phyloP scores from a whole-genome alignment of 2,888 invertebrate genomes.

The Phania funesta region DNA sequence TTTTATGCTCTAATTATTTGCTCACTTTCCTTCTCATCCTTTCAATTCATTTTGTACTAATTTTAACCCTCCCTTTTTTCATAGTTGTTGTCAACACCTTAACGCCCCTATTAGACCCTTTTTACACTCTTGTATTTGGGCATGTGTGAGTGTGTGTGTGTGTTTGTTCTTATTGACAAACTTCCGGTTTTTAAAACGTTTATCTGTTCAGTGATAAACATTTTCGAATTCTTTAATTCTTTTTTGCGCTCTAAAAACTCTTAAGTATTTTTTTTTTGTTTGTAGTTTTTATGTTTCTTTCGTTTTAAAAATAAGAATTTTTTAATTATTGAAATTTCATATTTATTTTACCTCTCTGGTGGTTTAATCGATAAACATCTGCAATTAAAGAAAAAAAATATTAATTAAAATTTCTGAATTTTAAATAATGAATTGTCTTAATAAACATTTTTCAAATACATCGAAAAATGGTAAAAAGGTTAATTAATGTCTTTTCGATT shows the following conservation, averaged over 20 bases:
- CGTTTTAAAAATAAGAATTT: not conserved
- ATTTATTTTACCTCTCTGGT: constrained; percentile 85
- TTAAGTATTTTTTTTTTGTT: constrained; percentile 76
- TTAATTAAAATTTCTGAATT: constrained; percentile 24
- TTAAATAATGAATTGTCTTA: not conserved
- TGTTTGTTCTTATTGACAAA: constrained; percentile 15
- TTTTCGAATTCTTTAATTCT: not conserved
- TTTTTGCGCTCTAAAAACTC: constrained; percentile 79
- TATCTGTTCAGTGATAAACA: constrained; percentile 12
- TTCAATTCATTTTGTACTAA: constrained; percentile 27
- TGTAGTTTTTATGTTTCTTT: constrained; percentile 71
- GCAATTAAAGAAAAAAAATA: constrained; percentile 83
- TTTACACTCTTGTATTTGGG: not conserved
- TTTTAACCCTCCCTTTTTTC: constrained; percentile 27
- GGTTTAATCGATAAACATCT: constrained; percentile 89
- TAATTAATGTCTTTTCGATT: too few species aligned
- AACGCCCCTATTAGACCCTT: constrained; percentile 41
- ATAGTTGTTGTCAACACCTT: constrained; percentile 58
- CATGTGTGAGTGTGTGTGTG: not conserved
- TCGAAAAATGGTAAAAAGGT: too few species aligned
- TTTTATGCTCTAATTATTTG: constrained; percentile 61
- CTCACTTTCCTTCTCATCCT: constrained; percentile 15
- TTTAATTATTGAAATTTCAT: constrained; percentile 70
- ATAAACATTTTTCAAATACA: too few species aligned
- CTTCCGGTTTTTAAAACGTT: constrained; percentile 44